Evolutionary conservation across 2,888 invertebrate genomes (phyloP), one percentile per base, ranked within the genome.

Genomic region (Scaptodrosophila latifasciaeformis): DNA sequence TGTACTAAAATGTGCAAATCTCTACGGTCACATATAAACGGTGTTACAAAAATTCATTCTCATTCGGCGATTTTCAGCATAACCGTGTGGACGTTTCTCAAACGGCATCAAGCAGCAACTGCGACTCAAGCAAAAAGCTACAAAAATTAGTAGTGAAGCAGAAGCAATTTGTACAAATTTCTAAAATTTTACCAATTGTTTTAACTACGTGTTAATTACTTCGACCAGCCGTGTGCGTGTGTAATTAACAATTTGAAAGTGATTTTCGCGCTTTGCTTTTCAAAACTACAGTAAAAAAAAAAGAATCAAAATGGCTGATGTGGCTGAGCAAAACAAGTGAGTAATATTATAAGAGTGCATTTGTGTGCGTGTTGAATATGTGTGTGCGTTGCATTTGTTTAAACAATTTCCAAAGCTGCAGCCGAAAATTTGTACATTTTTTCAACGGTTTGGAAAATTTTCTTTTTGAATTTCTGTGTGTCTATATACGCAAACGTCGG

Each of bases 281-380:
- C 37, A 47, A 57, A 64, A 67, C 62, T 70, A 47, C 52, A 59
- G 67, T 66, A 59, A 56, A 59, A 40, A 58, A 65, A 49, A 61
- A 58, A 56, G 65, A 67, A 67, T 72, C 72, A 86, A 84, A 86
- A 86, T 86, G 86, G 86, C 86, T 70, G 86, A 86, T 85, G 81
- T 84, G 82, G 85, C 85, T 83, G 85, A 85, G 67, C 85, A 86
- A 81, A 86, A 85, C 67, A 86, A 85, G 86, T 86, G 85, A 86
- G 86, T 86, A 85, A 67, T 65, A 43, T 46, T 59, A 62, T 50
- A 49, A 49, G 13, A 46, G 60, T 60, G 54, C 51, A 44, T 43
- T 59, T 49, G 43, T 54, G 45, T 54, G 62, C 59, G 35, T 43
- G 47, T n/a, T n/a, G n/a, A n/a, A 34, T 50, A 35, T 55, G 37